Percentiles rank a stretch among this genome's conserved stretches.
These are phyloP conservation scores for Andrena chrysosceles DNA, from an alignment of 2,888 invertebrate species.

Conservation along the genomic window DNA sequence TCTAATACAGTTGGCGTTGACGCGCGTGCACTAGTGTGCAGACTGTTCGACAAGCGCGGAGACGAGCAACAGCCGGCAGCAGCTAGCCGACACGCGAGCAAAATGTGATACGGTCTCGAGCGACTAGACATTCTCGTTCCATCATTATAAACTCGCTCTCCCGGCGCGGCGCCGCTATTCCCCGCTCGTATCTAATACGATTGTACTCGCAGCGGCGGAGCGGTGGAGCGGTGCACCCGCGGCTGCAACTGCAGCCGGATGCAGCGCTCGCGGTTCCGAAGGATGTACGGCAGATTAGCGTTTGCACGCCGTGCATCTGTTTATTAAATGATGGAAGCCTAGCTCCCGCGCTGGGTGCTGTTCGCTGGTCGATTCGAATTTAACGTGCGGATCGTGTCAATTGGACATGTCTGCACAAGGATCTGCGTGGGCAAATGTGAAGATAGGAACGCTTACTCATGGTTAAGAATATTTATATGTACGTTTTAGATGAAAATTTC, in stretches of 20 bases:
- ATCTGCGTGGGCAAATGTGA: too few relatives aligned
- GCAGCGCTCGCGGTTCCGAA: slow-evolving; percentile 15
- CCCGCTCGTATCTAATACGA: slow-evolving; percentile 60
- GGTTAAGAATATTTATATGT: too few relatives aligned
- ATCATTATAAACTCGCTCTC: slow-evolving; percentile 76
- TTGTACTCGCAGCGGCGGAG: slow-evolving; percentile 59
- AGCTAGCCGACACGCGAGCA: slow-evolving; percentile 49
- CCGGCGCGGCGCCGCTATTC: slow-evolving; percentile 46
- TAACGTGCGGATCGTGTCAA: background rate
- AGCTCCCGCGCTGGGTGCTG: background rate
- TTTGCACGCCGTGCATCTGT: slow-evolving; percentile 18
- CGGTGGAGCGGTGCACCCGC: slow-evolving; percentile 48
- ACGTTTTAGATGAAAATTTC: too few relatives aligned
- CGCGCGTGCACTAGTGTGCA: slow-evolving; percentile 5
- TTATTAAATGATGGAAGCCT: slow-evolving; percentile 1
- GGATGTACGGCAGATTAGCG: slow-evolving; percentile 15
- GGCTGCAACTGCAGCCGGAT: slow-evolving; percentile 39
- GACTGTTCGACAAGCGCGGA: background rate
- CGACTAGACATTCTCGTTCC: slow-evolving; percentile 72
- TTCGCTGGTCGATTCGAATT: background rate
- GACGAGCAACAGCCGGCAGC: slow-evolving; percentile 16
- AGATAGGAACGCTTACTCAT: too few relatives aligned
- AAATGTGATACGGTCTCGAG: slow-evolving; percentile 72
- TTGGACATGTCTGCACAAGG: too few relatives aligned
- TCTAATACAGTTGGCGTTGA: slow-evolving; percentile 30